Conservation (phyloP, 2,888 invertebrate genomes). For the Plagodis dolabraria region DNA sequence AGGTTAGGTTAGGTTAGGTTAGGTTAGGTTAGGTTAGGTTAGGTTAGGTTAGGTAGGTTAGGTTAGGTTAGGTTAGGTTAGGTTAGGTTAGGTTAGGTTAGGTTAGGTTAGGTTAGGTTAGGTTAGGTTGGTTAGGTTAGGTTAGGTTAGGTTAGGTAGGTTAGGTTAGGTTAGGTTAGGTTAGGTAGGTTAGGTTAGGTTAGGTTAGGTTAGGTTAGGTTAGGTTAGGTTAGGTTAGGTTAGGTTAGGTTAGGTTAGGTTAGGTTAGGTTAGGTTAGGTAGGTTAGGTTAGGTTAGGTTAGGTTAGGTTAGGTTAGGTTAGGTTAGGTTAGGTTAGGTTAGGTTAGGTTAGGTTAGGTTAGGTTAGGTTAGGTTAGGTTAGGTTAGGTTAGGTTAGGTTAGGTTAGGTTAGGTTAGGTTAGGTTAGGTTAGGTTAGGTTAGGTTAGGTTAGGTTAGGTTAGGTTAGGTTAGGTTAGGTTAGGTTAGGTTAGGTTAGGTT, state of each 20-base stretch:
- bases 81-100: constrained; percentile 13
- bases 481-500: constrained; percentile 12
- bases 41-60: no score
- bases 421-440: constrained; percentile 18
- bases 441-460: constrained; percentile 14
- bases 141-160: no score
- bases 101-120: constrained; percentile 12
- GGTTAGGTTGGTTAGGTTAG: no score
- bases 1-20: constrained; percentile 36
- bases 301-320: constrained; percentile 22
- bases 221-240: constrained; percentile 15
- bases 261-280: no score
- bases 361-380: constrained; percentile 19
- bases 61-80: constrained; percentile 15
- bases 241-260: constrained; percentile 21
- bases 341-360: constrained; percentile 23
- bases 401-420: constrained; percentile 17
- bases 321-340: constrained; percentile 31
- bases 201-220: constrained; percentile 15
- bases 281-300: constrained; percentile 21
- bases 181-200: no score
- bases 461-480: constrained; percentile 18
- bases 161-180: no score
- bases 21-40: constrained; percentile 35
- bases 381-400: constrained; percentile 19